Base-by-base conservation (phyloP, 2,113 vertebrate genomes). In the Acanthisitta chloris region DNA sequence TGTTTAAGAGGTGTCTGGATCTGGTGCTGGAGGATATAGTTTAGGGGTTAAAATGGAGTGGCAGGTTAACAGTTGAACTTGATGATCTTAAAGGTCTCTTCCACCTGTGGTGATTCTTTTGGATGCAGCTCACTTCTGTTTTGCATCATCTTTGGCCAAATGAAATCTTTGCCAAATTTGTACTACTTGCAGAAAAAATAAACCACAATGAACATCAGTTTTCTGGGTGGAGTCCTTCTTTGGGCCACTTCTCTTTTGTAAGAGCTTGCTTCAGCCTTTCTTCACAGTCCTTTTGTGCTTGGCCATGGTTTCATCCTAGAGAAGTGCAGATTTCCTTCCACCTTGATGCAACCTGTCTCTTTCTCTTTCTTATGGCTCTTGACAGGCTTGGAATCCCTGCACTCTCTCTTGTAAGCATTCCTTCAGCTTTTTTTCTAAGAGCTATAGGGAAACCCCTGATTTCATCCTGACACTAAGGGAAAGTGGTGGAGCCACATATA, bases 321-420 rank as follows among this genome's bases (percentile, higher is more conserved):
- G 17, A 31, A 21, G 19, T 40, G 36, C 14, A 61, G 25, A 48
- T 87, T 78, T 94, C 55, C 17, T 66, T 78, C 28, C 54, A 58
- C 33, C 33, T 57, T 70, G n/a, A 12, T 0, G 0, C 49, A 71
- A 61, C 23, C 21, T 48, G 25, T 54, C 8, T 15, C 17, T 38
- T 3, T 66, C 10, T 88, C 14, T 72, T 78, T 73, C 25, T 66
- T n/a, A 36, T 25, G 14, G 4, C 18, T 84, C 16, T 77, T 71
- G 25, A 40, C 28, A 67, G n/a, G 61, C 51, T 70, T 52, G 14
- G 55, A 70, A 65, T 76, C 33, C 28, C 7, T 70, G 29, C 26
- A 36, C 21, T 21, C 17, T 81, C 49, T 85, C 61, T 55, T 48
- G 29, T 12, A 65, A 78, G 46, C 5, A 33, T 8, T 55, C 29